phyloP scores from a whole-genome alignment of 2,888 invertebrate species.

The Augochlorella aurata region DNA sequence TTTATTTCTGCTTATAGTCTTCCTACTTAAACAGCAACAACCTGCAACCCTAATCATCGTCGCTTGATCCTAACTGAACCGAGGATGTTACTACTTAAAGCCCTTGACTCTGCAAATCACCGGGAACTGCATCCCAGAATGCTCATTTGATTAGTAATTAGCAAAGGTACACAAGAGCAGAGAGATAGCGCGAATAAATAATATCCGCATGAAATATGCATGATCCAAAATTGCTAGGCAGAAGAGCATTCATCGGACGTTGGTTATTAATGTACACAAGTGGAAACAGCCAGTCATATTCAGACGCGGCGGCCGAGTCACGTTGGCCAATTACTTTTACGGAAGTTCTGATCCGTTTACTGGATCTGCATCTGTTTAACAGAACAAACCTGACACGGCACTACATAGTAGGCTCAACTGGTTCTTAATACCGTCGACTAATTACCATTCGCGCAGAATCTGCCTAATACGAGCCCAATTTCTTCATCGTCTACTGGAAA shows the following conservation, averaged over 20 bases:
- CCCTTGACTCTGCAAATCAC: too few relatives aligned
- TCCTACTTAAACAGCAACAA: too few relatives aligned
- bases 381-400: neutral
- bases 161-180: neutral
- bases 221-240: neutral
- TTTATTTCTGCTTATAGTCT: too few relatives aligned
- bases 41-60: too few relatives aligned
- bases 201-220: neutral
- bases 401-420: neutral
- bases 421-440: neutral
- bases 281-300: slow-evolving; percentile 5
- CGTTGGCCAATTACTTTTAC: slow-evolving; percentile 7
- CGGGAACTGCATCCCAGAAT: neutral
- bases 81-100: too few relatives aligned
- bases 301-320: neutral
- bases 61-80: too few relatives aligned
- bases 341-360: slow-evolving; percentile 7
- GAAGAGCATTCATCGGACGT: neutral
- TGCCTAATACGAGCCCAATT: neutral
- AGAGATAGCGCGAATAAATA: neutral
- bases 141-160: neutral
- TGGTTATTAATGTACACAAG: neutral
- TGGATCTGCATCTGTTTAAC: neutral
- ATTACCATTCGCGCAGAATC: neutral
- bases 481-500: too few relatives aligned